A percentile compares a stretch with the other conserved stretches of the same genome.
phyloP scores from a whole-genome alignment of 2,797 vertebrate genomes.

The Sus cebifrons region DNA sequence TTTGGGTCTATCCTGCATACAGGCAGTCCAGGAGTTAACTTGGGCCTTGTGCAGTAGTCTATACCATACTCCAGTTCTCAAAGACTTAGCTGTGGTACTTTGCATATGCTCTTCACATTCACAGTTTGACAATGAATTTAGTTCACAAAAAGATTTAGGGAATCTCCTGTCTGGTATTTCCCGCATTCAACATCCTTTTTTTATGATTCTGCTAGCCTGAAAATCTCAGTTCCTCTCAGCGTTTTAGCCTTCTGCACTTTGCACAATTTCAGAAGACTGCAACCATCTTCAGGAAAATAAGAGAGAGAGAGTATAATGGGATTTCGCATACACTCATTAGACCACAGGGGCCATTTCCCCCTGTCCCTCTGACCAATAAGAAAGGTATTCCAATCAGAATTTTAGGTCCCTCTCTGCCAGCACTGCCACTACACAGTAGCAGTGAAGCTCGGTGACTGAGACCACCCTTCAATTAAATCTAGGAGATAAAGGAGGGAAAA shows the following conservation, averaged over 20 bases:
- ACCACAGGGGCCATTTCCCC: not conserved
- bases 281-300: not conserved
- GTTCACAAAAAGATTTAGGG: not conserved
- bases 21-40: not conserved
- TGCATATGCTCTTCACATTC: not conserved
- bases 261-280: not conserved
- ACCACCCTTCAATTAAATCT: not conserved
- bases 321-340: not conserved
- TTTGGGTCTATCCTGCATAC: not conserved
- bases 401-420: not conserved
- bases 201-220: not conserved
- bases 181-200: not conserved
- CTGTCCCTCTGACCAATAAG: not conserved
- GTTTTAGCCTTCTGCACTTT: not conserved
- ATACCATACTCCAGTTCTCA: not conserved
- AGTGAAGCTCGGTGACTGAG: not conserved
- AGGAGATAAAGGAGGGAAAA: not conserved
- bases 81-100: not conserved
- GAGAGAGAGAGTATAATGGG: not conserved
- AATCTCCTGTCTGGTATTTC: not conserved
- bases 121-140: not conserved
- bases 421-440: not conserved
- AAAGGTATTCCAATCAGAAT: too few relatives aligned
- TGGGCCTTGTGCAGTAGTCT: not conserved
- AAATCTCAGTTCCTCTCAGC: not conserved